Percentiles rank a stretch among this genome's conserved stretches.
These are phyloP conservation scores for Cephus spinipes DNA, from an alignment of 2,888 invertebrate genomes.

Conservation along the genomic window DNA sequence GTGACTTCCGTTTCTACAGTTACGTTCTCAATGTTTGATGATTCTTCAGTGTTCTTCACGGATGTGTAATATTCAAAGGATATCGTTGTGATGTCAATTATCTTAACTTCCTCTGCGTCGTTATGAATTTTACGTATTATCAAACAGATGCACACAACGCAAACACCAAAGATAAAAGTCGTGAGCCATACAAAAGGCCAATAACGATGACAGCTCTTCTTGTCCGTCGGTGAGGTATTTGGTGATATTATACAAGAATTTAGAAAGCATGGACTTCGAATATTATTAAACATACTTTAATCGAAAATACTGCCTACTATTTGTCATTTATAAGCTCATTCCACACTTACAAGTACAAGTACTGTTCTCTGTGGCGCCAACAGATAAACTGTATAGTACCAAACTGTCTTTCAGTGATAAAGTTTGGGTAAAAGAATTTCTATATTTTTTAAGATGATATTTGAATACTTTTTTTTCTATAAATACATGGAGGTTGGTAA, in stretches of 20 bases:
- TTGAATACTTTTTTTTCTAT: not conserved
- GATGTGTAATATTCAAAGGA: not conserved
- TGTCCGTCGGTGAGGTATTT: not conserved
- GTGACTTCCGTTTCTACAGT: not conserved
- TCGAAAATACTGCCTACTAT: not conserved
- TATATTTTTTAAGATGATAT: not conserved
- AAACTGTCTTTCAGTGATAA: not conserved
- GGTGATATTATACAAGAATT: not conserved
- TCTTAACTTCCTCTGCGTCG: not conserved
- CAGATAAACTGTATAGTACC: not conserved
- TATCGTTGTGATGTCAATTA: not conserved
- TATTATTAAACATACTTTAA: not conserved
- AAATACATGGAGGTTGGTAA: not conserved
- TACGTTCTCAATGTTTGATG: not conserved
- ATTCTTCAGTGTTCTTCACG: not conserved
- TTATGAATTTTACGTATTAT: not conserved
- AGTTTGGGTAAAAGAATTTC: not conserved
- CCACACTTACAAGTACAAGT: not conserved
- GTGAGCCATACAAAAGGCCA: not conserved
- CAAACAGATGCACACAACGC: not conserved
- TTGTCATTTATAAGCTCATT: not conserved
- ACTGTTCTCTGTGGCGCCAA: not conserved
- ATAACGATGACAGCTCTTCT: not conserved
- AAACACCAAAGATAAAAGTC: not conserved
- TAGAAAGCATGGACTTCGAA: not conserved